Conservation (phyloP, 2,888 invertebrate species). For the Agrochola litura region DNA sequence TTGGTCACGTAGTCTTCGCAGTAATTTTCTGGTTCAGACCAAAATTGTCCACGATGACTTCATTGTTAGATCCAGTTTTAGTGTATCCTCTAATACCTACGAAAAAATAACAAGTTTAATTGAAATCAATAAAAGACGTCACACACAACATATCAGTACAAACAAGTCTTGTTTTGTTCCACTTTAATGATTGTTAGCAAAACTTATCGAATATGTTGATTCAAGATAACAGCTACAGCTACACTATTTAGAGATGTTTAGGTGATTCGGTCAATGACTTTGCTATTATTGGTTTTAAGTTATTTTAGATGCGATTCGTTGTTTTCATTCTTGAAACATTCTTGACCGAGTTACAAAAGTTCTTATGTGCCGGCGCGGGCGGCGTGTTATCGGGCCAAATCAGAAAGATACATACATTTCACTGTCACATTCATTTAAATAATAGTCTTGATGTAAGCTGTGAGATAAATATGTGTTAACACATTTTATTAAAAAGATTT, state of each 20-base stretch:
- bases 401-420: slow-evolving; percentile 29
- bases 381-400: slow-evolving; percentile 22
- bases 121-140: slow-evolving; percentile 37
- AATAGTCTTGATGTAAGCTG: slow-evolving; percentile 24
- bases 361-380: slow-evolving; percentile 33
- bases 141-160: slow-evolving; percentile 27
- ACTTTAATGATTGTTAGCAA: slow-evolving; percentile 49
- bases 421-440: slow-evolving; percentile 54
- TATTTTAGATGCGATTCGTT: slow-evolving; percentile 52
- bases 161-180: slow-evolving; percentile 49
- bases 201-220: slow-evolving; percentile 63
- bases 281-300: slow-evolving; percentile 55
- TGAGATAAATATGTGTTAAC: slow-evolving; percentile 38
- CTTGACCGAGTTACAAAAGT: slow-evolving; percentile 59
- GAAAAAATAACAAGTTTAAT: slow-evolving; percentile 31
- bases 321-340: slow-evolving; percentile 52
- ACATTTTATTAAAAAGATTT: slow-evolving; percentile 17
- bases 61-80: slow-evolving; percentile 11
- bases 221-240: slow-evolving; percentile 52
- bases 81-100: slow-evolving; percentile 3
- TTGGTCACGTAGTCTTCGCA: slow-evolving; percentile 22
- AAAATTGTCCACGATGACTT: slow-evolving; percentile 5
- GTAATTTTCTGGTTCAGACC: slow-evolving; percentile 27
- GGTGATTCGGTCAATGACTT: slow-evolving; percentile 64
- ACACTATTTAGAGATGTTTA: slow-evolving; percentile 53